Evolutionary conservation across 2,113 vertebrate species (phyloP).

Genomic region (Rhadina sibilatrix): DNA sequence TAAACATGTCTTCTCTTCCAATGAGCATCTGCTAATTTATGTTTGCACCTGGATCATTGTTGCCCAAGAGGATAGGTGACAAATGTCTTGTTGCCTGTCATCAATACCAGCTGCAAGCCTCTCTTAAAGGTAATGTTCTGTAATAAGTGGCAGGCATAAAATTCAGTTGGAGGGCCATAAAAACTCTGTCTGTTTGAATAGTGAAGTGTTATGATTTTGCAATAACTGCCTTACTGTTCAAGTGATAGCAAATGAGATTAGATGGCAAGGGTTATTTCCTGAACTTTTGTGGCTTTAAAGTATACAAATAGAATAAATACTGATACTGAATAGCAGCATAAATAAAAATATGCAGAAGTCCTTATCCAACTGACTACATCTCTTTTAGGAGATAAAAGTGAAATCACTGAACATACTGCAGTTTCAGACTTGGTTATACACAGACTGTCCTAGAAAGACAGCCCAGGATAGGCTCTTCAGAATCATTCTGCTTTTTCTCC

Average conservation of each 20-base stretch:
- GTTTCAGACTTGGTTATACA: not conserved
- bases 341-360: not conserved
- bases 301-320: not conserved
- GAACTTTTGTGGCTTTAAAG: not conserved
- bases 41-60: constrained; percentile 45
- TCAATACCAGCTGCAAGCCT: constrained; percentile 54
- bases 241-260: constrained; percentile 42
- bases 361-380: not conserved
- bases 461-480: not conserved
- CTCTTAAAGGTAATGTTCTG: constrained; percentile 21
- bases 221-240: constrained; percentile 43
- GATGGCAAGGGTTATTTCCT: constrained; percentile 12
- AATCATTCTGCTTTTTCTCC: not conserved
- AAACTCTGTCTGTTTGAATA: constrained; percentile 58
- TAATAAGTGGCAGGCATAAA: constrained; percentile 9
- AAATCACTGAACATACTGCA: not conserved
- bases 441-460: not conserved
- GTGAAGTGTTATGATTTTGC: constrained; percentile 60
- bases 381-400: not conserved
- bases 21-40: constrained; percentile 8
- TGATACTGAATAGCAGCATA: not conserved
- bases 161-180: constrained; percentile 60
- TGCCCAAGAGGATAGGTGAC: not conserved
- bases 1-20: not conserved
- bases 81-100: constrained; percentile 14